These are phyloP conservation scores for Eilema sororculum DNA, from an alignment of 2,888 invertebrate species.

Conservation along the genomic window DNA sequence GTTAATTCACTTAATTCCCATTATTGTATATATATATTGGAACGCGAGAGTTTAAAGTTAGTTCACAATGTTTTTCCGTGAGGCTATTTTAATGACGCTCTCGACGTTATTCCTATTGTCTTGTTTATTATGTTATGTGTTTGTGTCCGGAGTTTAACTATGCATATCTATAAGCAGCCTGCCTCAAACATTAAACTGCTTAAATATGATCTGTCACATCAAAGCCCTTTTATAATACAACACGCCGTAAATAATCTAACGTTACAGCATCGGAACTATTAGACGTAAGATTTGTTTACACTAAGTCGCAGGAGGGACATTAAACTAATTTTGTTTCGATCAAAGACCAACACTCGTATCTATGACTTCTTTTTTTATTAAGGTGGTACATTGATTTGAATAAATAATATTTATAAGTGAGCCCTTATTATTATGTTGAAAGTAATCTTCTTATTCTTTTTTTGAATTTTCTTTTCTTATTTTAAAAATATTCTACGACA, in stretches of 20 bases:
- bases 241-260: background rate
- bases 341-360: background rate
- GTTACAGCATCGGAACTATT: slow-evolving; percentile 1
- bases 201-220: background rate
- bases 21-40: too few species aligned
- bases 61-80: too few species aligned
- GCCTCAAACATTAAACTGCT: background rate
- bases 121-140: background rate
- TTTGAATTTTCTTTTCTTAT: too few species aligned
- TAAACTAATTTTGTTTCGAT: slow-evolving; percentile 1
- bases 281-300: slow-evolving; percentile 2
- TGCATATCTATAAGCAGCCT: background rate
- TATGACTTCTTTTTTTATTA: background rate
- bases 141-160: background rate
- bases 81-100: background rate
- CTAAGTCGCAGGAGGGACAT: background rate
- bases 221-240: background rate
- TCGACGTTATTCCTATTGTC: background rate
- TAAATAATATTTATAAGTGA: too few species aligned
- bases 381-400: too few species aligned
- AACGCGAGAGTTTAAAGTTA: too few species aligned
- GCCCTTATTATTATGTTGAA: too few species aligned
- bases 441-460: too few species aligned
- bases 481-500: too few species aligned
- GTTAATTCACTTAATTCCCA: too few species aligned